Base-by-base conservation (phyloP, 2,797 vertebrate species). In the Sebastes steindachneri region DNA sequence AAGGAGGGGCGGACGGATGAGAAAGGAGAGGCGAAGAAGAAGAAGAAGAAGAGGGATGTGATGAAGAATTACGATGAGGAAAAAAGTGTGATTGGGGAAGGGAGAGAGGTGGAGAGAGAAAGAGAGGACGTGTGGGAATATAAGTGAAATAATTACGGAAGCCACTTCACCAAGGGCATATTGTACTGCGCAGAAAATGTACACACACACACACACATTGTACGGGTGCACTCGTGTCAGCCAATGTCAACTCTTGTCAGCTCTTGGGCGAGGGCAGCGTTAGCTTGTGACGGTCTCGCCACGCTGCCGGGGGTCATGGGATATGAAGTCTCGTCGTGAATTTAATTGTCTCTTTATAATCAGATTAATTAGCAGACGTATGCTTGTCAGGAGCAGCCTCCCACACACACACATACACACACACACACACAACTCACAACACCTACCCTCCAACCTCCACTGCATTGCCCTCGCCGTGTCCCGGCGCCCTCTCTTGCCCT, bases 321-420 rank as follows among this genome's bases (percentile, higher is more conserved):
- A 91, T 86, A 84, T 86, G 76, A 91, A 90, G 89, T 90, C 89
- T 86, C 71, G 91, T 89, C 55, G 54, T 88, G 79, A 67, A 89
- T 93, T 92, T 93, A 93, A 94, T 95, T 92, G 81, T 92, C 82
- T 94, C 86, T 64, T 91, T 87, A 83, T 95, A 95, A 95, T 95
- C 90, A 91, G 88, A 95, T 95, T 94, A 95, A 95, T 95, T 94
- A 93, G 89, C 84, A 87, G 87, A 86, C 68, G 60, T 89, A 88
- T 84, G 85, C 87, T 93, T 84, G 91, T 93, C 89, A 91, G 77
- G 83, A 86, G 64, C 83, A 55, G 48, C 55, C 45, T 62, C 25
- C n/a, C 28, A 67, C 31, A 3, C 51, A 21, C 31, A 17, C 78
- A 41, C 31, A 28, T 11, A 17, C 35, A 19, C 33, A 14, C 59